Conservation (phyloP, 2,797 vertebrate species). For the Mormyrops attenuatus region DNA sequence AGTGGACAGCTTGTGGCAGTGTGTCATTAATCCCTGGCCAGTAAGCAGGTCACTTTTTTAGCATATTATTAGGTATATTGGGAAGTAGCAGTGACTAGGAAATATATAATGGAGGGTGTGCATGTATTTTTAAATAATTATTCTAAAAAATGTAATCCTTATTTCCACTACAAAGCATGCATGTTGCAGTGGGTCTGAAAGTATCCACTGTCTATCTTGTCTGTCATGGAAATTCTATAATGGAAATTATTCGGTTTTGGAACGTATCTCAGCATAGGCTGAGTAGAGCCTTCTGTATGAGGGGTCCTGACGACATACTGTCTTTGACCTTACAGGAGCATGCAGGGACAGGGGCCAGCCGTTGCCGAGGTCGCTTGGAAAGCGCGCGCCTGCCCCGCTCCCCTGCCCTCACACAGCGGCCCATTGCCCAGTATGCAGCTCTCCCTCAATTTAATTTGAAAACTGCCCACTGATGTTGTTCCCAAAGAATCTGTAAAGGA, state of each 20-base stretch:
- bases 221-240: background rate
- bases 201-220: background rate
- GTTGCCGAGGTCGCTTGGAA: background rate
- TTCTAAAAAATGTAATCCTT: background rate
- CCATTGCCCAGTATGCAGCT: background rate
- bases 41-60: background rate
- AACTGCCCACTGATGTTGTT: slow-evolving; percentile 19
- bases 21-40: background rate
- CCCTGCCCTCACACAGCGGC: background rate
- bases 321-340: background rate
- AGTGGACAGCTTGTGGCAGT: background rate
- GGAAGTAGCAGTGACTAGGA: background rate
- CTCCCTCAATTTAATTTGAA: slow-evolving; percentile 1
- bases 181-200: background rate
- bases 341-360: background rate
- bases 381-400: background rate
- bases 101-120: background rate
- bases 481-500: background rate
- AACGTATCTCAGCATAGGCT: background rate
- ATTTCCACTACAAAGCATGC: background rate
- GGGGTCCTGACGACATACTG: background rate
- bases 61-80: background rate
- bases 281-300: background rate
- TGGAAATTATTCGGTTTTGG: background rate
- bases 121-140: background rate